Evolutionary conservation across 2,888 invertebrate species (phyloP).

Genomic region (Taphrorychus bicolor): DNA sequence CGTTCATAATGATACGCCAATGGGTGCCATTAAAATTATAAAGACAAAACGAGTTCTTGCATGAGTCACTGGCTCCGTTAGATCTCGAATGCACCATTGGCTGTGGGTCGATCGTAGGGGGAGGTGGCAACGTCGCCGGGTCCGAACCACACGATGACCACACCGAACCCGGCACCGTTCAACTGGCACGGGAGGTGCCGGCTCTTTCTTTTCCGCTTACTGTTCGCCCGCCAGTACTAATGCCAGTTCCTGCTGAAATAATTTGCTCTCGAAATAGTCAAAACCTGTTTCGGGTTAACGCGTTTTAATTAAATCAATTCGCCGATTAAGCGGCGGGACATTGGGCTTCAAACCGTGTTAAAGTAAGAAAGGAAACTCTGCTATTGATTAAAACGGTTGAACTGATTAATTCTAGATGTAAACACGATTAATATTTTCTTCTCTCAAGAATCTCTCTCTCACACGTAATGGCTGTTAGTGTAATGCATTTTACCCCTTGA

Average conservation of each 20-base stretch:
- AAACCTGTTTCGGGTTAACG: not conserved
- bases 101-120: not conserved
- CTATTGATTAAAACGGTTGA: no score
- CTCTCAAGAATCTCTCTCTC: no score
- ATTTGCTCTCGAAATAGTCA: constrained; percentile 1
- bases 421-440: no score
- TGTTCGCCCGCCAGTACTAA: constrained; percentile 15
- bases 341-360: no score
- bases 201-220: constrained; percentile 29
- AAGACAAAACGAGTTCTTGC: constrained; percentile 55
- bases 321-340: constrained; percentile 1
- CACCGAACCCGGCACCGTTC: constrained; percentile 10
- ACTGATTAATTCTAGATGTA: no score
- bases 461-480: no score
- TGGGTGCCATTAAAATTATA: constrained; percentile 44
- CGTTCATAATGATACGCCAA: constrained; percentile 16
- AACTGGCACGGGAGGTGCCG: constrained; percentile 26
- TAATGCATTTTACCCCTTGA: no score
- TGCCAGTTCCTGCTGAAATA: not conserved
- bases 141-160: no score
- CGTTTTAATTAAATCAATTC: not conserved
- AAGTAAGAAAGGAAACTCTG: no score
- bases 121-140: constrained; percentile 18
- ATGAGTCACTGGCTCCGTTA: constrained; percentile 51
- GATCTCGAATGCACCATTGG: constrained; percentile 30